These are phyloP conservation scores for Drosophila gaucha DNA, from an alignment of 2,888 invertebrate genomes.

Conservation along the genomic window DNA sequence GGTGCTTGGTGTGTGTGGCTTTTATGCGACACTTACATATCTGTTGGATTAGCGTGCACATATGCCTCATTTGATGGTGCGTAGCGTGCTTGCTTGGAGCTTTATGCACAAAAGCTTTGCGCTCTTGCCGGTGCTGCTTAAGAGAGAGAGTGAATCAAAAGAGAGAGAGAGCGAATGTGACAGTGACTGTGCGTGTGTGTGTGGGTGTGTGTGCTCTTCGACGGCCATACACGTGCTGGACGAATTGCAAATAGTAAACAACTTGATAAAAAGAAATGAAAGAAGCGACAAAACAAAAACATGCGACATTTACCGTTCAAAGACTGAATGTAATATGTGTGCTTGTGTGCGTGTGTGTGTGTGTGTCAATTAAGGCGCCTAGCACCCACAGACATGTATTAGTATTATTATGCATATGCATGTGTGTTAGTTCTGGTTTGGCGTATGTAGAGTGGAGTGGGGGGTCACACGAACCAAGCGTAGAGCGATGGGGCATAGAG, in stretches of 20 bases:
- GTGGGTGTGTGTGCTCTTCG: constrained; percentile 27
- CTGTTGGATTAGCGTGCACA: constrained; percentile 54
- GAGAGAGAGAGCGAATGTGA: constrained; percentile 16
- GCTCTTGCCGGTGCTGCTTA: constrained; percentile 66
- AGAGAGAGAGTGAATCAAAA: constrained; percentile 34
- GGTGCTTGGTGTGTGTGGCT: constrained; percentile 16
- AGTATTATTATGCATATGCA: background rate
- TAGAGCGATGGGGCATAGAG: constrained; percentile 87
- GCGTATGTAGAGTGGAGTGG: constrained; percentile 1
- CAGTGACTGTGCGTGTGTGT: constrained; percentile 10
- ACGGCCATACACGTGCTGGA: constrained; percentile 64
- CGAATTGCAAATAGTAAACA: constrained; percentile 70
- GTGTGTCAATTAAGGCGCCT: constrained; percentile 39
- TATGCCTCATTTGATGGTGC: constrained; percentile 63
- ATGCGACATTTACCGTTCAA: constrained; percentile 49
- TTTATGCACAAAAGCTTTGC: constrained; percentile 62
- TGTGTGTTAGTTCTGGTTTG: constrained; percentile 2
- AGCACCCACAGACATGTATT: constrained; percentile 3
- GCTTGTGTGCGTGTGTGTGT: constrained; percentile 15
- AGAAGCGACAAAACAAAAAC: constrained; percentile 52
- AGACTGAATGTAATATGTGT: constrained; percentile 18
- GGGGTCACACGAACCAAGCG: constrained; percentile 86
- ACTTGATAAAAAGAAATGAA: constrained; percentile 60
- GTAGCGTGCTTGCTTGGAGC: constrained; percentile 68
- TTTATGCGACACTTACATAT: constrained; percentile 61